phyloP scores from a whole-genome alignment of 2,888 invertebrate species.

The Asteroscopus sphinx region DNA sequence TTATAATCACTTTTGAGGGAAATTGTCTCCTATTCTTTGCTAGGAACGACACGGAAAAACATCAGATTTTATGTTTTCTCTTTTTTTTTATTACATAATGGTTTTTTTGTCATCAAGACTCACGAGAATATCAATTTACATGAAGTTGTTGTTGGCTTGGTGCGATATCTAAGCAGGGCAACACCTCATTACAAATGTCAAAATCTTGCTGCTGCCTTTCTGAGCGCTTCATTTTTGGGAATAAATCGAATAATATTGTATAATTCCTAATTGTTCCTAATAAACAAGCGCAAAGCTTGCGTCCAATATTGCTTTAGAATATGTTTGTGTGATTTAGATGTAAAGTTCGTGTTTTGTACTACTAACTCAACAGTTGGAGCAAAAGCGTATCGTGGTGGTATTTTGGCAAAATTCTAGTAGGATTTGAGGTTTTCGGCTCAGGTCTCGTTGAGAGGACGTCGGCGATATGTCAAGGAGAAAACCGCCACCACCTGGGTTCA shows the following conservation, averaged over 20 bases:
- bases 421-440: conserved; percentile 36
- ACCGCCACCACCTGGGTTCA: conserved; percentile 76
- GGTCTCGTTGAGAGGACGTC: conserved; percentile 35
- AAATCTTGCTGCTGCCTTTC: conserved; percentile 47
- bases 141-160: conserved; percentile 10
- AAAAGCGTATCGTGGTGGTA: conserved; percentile 52
- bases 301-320: conserved; percentile 23
- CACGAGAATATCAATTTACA: conserved; percentile 18
- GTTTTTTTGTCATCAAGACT: background rate
- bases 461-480: conserved; percentile 80
- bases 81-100: too few species aligned
- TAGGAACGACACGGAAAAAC: too few species aligned
- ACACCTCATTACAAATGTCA: conserved; percentile 49
- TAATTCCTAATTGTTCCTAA: conserved; percentile 25
- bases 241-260: conserved; percentile 42
- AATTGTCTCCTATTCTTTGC: too few species aligned
- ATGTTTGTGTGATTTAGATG: conserved; percentile 53
- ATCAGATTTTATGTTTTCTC: too few species aligned
- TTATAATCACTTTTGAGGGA: too few species aligned
- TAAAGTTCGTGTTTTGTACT: conserved; percentile 40
- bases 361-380: conserved; percentile 54
- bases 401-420: conserved; percentile 46
- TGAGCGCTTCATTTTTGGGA: conserved; percentile 54
- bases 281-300: conserved; percentile 22
- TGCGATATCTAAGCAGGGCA: background rate